These are phyloP conservation scores for Labia minor DNA, from an alignment of 2,888 invertebrate genomes.

Conservation along the genomic window DNA sequence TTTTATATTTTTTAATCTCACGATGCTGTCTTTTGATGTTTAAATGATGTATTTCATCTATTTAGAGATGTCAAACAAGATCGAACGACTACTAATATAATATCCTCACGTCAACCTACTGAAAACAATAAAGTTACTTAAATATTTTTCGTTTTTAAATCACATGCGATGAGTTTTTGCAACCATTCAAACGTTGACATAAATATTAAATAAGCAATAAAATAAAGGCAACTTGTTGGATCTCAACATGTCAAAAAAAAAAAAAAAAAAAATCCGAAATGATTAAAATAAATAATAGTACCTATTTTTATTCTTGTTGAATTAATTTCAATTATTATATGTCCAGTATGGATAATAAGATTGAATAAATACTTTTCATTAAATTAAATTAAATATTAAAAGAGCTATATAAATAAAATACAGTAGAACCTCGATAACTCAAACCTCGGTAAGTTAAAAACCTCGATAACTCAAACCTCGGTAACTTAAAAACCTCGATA, in stretches of 20 bases:
- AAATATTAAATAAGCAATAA: slow-evolving; percentile 13
- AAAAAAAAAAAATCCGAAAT: no score
- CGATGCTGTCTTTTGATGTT: background rate
- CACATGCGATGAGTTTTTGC: background rate
- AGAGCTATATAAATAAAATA: no score
- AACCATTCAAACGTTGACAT: background rate
- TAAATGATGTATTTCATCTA: background rate
- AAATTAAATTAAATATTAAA: no score
- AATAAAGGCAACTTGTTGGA: background rate
- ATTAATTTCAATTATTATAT: no score
- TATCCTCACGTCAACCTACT: background rate
- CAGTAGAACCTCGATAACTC: no score
- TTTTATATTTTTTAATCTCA: slow-evolving; percentile 5
- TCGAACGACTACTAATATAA: slow-evolving; percentile 1
- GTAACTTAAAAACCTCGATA: no score
- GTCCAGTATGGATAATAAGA: no score
- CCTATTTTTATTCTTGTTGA: no score
- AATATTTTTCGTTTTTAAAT: background rate
- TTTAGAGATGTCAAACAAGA: slow-evolving; percentile 1
- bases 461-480: no score
- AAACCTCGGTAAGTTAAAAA: no score
- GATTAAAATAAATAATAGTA: no score
- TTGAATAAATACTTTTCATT: no score
- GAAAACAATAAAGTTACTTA: slow-evolving; percentile 13
- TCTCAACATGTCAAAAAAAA: background rate